A percentile compares a stretch with the other conserved stretches of the same genome.
These are phyloP conservation scores for Karalla daura DNA, from an alignment of 2,797 vertebrate genomes.

Conservation along the genomic window DNA sequence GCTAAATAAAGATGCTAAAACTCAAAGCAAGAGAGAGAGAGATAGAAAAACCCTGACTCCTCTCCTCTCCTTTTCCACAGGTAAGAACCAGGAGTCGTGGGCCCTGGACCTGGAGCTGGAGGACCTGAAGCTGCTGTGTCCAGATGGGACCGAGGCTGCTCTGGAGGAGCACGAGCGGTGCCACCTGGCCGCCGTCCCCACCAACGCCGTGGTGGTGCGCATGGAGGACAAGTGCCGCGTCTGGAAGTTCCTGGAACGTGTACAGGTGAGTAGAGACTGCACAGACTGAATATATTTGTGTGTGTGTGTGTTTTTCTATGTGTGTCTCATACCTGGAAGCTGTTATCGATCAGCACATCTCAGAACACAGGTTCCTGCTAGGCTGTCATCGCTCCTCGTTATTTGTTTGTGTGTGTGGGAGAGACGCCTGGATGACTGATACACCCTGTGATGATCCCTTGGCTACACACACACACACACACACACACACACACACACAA, in stretches of 20 bases:
- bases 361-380: conserved; percentile 34
- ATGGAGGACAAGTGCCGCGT: conserved; percentile 84
- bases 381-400: conserved; percentile 53
- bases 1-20: too few species aligned
- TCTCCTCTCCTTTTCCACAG: conserved; percentile 50
- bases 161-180: conserved; percentile 76
- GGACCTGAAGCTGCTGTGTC: conserved; percentile 87
- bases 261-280: conserved; percentile 77
- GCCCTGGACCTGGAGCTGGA: conserved; percentile 86
- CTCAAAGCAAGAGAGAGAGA: too few species aligned
- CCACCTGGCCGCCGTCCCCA: conserved; percentile 84
- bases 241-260: conserved; percentile 86
- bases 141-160: conserved; percentile 79
- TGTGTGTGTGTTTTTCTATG: conserved; percentile 13
- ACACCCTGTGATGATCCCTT: conserved; percentile 31
- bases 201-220: conserved; percentile 85
- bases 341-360: conserved; percentile 47
- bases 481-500: conserved; percentile 25
- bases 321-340: conserved; percentile 39
- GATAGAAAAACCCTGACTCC: neutral
- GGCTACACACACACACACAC: conserved; percentile 26
- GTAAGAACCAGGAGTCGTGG: conserved; percentile 87
- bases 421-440: conserved; percentile 57
- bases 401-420: conserved; percentile 29
- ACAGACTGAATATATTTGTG: neutral